Evolutionary conservation across 2,113 vertebrate species (phyloP).

Genomic region (Vireo altiloquus): DNA sequence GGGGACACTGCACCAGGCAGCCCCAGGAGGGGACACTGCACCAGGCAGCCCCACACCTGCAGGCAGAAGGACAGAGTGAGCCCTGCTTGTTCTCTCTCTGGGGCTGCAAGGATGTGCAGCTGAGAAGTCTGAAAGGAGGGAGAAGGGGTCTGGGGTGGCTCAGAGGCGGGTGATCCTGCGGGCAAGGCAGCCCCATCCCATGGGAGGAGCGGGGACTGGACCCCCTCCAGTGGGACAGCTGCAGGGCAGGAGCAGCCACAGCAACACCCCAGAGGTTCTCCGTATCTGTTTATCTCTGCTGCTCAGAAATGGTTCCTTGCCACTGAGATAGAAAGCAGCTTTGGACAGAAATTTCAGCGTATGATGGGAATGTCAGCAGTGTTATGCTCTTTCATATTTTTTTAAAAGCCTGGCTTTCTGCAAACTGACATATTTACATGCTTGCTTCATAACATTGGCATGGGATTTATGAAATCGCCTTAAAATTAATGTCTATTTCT

Average conservation of each 20-base stretch:
- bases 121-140: background rate
- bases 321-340: slow-evolving; percentile 45
- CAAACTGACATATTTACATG: slow-evolving; percentile 59
- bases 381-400: background rate
- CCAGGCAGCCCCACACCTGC: background rate
- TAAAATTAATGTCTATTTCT: slow-evolving; percentile 58
- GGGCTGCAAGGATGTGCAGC: background rate
- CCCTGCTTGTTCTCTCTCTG: fast-evolving
- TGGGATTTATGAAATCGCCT: slow-evolving; percentile 32
- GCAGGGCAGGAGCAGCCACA: background rate
- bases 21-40: background rate
- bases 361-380: slow-evolving; percentile 44
- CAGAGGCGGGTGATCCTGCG: background rate
- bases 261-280: background rate
- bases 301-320: background rate
- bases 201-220: fast-evolving
- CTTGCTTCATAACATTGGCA: slow-evolving; percentile 43
- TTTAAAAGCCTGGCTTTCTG: slow-evolving; percentile 53
- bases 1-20: background rate
- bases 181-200: background rate
- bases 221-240: background rate
- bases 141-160: background rate
- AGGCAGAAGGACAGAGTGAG: background rate
- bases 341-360: slow-evolving; percentile 22
- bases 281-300: background rate